A percentile compares a stretch with the other conserved stretches of the same genome.
Conservation (phyloP, 2,888 invertebrate genomes). For the Ganaspis brasiliensis region DNA sequence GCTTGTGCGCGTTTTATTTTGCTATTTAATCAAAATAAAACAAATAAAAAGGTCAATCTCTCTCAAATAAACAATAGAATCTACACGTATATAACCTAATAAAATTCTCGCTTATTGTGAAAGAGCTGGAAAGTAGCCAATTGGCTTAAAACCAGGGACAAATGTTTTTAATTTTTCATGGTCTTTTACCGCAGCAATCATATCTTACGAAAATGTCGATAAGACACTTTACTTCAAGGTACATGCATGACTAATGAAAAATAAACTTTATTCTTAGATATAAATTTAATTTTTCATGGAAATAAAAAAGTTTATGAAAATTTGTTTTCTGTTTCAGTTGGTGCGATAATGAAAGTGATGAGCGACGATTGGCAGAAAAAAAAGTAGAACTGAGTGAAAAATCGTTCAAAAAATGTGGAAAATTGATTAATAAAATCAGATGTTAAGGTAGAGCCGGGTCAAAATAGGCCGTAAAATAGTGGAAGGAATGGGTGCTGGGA, state of each 20-base stretch:
- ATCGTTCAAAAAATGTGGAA: neutral
- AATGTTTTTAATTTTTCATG: neutral
- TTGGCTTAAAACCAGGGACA: neutral
- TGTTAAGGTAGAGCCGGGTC: slow-evolving; percentile 18
- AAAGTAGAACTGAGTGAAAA: neutral
- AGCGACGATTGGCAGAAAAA: neutral
- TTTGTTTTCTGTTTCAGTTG: slow-evolving; percentile 22
- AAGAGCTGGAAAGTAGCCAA: neutral
- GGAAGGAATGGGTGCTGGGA: slow-evolving; percentile 89
- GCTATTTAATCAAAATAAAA: no score
- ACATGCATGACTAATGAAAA: neutral
- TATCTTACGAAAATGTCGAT: slow-evolving; percentile 8
- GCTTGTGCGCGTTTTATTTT: no score
- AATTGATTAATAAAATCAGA: neutral
- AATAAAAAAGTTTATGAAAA: no score
- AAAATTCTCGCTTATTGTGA: neutral
- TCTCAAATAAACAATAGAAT: neutral
- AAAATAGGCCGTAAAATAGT: slow-evolving; percentile 50
- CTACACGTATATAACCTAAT: neutral
- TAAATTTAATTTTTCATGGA: neutral
- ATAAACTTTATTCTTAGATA: no score
- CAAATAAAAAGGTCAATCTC: no score
- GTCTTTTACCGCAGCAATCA: neutral
- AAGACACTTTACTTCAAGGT: neutral
- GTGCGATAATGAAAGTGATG: neutral